Percentiles rank a stretch among this genome's conserved stretches.
Evolutionary conservation across 2,888 invertebrate species (phyloP).

Genomic region (Hyposoter didymator): DNA sequence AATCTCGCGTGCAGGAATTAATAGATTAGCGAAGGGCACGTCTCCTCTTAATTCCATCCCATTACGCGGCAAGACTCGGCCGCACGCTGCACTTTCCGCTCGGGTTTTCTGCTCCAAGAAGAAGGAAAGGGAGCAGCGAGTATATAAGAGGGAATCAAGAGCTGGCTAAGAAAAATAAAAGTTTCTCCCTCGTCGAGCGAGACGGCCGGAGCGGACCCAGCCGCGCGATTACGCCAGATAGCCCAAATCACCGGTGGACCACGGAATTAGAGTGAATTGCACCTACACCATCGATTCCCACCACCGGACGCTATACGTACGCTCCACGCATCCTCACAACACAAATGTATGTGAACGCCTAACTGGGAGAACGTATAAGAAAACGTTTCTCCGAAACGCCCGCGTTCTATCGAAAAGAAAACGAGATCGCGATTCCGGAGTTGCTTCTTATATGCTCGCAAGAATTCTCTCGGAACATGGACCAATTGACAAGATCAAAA

Average conservation of each 20-base stretch:
- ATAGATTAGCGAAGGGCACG: slow-evolving; percentile 83
- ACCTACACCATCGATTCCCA: slow-evolving; percentile 55
- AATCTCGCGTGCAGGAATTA: slow-evolving; percentile 80
- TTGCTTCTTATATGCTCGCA: not conserved
- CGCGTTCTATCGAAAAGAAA: slow-evolving; percentile 53
- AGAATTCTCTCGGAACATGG: slow-evolving; percentile 14
- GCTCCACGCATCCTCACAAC: not conserved
- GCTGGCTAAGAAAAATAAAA: slow-evolving; percentile 13
- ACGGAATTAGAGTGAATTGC: slow-evolving; percentile 81
- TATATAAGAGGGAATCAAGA: not conserved
- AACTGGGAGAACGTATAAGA: slow-evolving; percentile 18
- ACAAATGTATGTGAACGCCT: slow-evolving; percentile 53
- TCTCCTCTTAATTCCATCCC: slow-evolving; percentile 82
- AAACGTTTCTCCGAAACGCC: slow-evolving; percentile 27
- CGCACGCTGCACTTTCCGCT: slow-evolving; percentile 52
- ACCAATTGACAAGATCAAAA: slow-evolving; percentile 3
- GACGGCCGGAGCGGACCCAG: slow-evolving; percentile 77
- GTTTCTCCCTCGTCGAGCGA: slow-evolving; percentile 31
- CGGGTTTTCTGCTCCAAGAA: slow-evolving; percentile 42
- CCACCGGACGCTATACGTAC: slow-evolving; percentile 70
- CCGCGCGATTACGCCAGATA: slow-evolving; percentile 80
- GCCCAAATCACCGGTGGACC: slow-evolving; percentile 80
- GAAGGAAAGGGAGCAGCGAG: slow-evolving; percentile 10
- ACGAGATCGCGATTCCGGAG: slow-evolving; percentile 36
- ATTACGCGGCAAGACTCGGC: slow-evolving; percentile 73